Conservation (phyloP, 2,888 invertebrate species). For the Gastrophysa polygoni region DNA sequence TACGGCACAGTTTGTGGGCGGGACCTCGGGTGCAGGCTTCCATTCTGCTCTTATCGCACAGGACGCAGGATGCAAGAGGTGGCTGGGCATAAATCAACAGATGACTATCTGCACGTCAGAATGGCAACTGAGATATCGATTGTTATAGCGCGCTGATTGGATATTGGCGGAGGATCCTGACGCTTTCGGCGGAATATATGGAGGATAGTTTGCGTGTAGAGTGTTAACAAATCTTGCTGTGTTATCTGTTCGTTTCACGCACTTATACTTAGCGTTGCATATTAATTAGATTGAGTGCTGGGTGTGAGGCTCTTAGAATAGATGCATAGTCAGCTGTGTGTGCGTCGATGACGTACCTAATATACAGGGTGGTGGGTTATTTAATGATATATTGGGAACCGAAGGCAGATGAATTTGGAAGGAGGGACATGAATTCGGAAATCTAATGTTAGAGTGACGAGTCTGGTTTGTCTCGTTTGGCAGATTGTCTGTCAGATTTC, state of each 20-base stretch:
- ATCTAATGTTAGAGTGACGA: too few species aligned
- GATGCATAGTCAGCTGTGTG: too few species aligned
- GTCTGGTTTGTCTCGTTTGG: too few species aligned
- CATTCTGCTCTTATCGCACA: neutral
- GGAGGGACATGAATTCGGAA: too few species aligned
- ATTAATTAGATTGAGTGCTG: neutral
- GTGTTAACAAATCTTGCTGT: neutral
- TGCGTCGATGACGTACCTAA: too few species aligned
- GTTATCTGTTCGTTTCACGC: neutral
- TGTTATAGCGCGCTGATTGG: conserved; percentile 21
- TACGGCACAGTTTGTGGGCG: neutral
- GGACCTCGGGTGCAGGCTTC: neutral
- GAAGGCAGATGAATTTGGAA: too few species aligned
- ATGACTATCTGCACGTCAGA: conserved; percentile 26
- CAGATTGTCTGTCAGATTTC: too few species aligned
- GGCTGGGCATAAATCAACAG: conserved; percentile 31
- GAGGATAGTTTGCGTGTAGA: neutral
- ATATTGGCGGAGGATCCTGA: conserved; percentile 6
- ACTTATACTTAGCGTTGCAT: neutral
- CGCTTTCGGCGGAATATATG: neutral
- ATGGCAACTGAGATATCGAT: conserved; percentile 30
- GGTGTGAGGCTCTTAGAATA: too few species aligned
- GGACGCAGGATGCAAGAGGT: conserved; percentile 6
- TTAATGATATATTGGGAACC: too few species aligned
- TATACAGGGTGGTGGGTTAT: too few species aligned